Percentiles rank a stretch among this genome's conserved stretches.
Conservation (phyloP, 2,113 vertebrate genomes). For the Periophthalmodon schlosseri region DNA sequence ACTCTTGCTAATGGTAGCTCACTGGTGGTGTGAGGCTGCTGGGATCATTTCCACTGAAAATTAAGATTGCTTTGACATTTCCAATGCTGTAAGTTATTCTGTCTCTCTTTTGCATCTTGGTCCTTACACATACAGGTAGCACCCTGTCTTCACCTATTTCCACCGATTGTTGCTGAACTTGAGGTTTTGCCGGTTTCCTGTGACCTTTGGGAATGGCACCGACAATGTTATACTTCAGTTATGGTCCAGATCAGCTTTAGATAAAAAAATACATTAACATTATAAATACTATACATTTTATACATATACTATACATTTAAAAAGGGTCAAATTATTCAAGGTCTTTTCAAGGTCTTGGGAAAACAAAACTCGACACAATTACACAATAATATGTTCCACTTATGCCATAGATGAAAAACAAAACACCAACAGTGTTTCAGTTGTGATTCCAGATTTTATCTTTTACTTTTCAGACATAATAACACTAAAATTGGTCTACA, state of each 20-base stretch:
- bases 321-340: conserved; percentile 38
- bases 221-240: conserved; percentile 35
- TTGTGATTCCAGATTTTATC: conserved; percentile 29
- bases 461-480: conserved; percentile 36
- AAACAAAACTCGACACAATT: conserved; percentile 28
- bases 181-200: conserved; percentile 38
- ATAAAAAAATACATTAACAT: conserved; percentile 1
- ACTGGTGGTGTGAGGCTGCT: conserved; percentile 9
- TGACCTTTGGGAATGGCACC: conserved; percentile 55
- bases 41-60: conserved; percentile 16
- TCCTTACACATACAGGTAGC: conserved; percentile 4
- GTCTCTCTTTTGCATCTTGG: conserved; percentile 44
- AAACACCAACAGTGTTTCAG: neutral
- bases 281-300: neutral
- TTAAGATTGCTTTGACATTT: conserved; percentile 61
- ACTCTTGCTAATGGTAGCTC: conserved; percentile 4
- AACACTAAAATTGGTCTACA: conserved; percentile 18
- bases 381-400: conserved; percentile 22
- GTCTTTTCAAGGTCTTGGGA: conserved; percentile 51
- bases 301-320: conserved; percentile 3
- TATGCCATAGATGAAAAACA: conserved; percentile 27
- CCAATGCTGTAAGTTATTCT: conserved; percentile 32
- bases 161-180: conserved; percentile 34
- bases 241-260: conserved; percentile 25
- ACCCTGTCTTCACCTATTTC: conserved; percentile 18